A percentile compares a stretch with the other conserved stretches of the same genome.
These are phyloP conservation scores for Graphium colonna DNA, from an alignment of 2,888 invertebrate species.

Conservation along the genomic window DNA sequence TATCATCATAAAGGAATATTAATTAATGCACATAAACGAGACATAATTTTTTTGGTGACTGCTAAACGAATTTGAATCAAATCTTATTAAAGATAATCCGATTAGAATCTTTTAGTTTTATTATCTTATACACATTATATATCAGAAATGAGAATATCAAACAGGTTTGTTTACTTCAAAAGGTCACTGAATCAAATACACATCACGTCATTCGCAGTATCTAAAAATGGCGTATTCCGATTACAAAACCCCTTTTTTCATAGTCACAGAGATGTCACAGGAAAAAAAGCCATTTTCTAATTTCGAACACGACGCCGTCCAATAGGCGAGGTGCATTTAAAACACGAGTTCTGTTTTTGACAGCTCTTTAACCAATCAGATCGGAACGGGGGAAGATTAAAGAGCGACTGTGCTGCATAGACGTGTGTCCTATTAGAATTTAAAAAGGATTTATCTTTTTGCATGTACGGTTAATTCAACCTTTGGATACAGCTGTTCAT, in stretches of 20 bases:
- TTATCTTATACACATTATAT: neutral
- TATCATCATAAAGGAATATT: too few relatives aligned
- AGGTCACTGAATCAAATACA: constrained; percentile 31
- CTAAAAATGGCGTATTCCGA: constrained; percentile 11
- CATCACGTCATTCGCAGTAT: constrained; percentile 34
- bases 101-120: too few relatives aligned
- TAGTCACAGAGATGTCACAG: constrained; percentile 13
- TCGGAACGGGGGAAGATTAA: constrained; percentile 60
- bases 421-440: constrained; percentile 59
- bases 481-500: constrained; percentile 19
- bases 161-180: neutral
- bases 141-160: neutral
- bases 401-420: constrained; percentile 37
- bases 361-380: constrained; percentile 72
- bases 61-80: neutral
- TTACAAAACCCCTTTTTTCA: constrained; percentile 16
- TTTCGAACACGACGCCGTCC: constrained; percentile 50
- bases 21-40: too few relatives aligned
- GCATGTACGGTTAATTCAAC: constrained; percentile 26
- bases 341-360: constrained; percentile 67
- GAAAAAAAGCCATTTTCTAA: constrained; percentile 30
- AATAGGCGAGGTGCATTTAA: constrained; percentile 66
- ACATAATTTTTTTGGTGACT: too few relatives aligned
- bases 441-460: constrained; percentile 49
- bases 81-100: neutral